phyloP scores from a whole-genome alignment of 2,797 vertebrate genomes.

The Sebastes kiyomatsui region DNA sequence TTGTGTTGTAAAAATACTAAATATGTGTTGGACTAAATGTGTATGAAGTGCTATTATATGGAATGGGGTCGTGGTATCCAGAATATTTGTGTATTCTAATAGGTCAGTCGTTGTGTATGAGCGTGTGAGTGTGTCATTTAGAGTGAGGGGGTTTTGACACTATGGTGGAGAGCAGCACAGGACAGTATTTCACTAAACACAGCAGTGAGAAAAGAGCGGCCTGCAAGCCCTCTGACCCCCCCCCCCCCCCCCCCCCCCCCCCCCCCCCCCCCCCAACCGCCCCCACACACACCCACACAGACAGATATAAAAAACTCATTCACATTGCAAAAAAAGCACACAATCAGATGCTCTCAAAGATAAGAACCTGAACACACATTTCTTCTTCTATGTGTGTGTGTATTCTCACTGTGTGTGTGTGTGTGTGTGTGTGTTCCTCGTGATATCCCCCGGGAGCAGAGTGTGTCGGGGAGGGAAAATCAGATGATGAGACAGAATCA shows the following conservation, averaged over 20 bases:
- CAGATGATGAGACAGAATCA: slow-evolving; percentile 76
- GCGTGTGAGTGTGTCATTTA: neutral
- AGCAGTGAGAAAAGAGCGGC: slow-evolving; percentile 58
- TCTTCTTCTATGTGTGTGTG: slow-evolving; percentile 7
- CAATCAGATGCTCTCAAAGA: slow-evolving; percentile 24
- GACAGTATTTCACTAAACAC: slow-evolving; percentile 58
- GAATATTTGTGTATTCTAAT: neutral
- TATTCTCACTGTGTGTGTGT: neutral
- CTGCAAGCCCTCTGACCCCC: slow-evolving; percentile 29
- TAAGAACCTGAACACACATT: slow-evolving; percentile 46
- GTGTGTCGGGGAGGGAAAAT: slow-evolving; percentile 51
- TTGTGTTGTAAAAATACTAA: neutral
- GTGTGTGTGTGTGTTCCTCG: slow-evolving; percentile 56
- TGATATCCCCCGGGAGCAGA: slow-evolving; percentile 65
- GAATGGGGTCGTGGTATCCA: neutral
- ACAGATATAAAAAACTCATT: neutral
- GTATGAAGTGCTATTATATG: neutral
- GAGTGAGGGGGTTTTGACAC: slow-evolving; percentile 41
- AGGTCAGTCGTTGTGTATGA: neutral
- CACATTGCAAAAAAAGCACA: slow-evolving; percentile 1
- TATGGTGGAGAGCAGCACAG: slow-evolving; percentile 43
- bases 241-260: neutral
- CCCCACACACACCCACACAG: slow-evolving; percentile 5
- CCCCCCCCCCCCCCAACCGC: neutral
- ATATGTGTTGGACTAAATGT: neutral